Evolutionary conservation across 2,113 vertebrate species (phyloP).

Genomic region (Phylloscopus trochilus): DNA sequence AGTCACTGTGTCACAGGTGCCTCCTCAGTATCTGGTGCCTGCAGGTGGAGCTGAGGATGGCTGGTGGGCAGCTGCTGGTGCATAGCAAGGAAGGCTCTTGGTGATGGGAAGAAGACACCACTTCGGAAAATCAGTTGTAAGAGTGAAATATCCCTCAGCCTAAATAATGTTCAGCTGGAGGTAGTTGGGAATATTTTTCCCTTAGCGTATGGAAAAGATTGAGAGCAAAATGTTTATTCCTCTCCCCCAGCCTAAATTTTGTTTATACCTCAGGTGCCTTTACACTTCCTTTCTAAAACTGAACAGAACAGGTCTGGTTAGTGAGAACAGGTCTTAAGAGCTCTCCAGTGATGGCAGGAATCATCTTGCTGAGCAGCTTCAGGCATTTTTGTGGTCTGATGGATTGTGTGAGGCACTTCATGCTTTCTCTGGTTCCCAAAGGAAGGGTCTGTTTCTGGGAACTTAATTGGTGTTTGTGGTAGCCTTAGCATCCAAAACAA

Average conservation of each 20-base stretch:
- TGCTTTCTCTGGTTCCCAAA: not conserved
- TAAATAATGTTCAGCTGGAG: not conserved
- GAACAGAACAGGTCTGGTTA: not conserved
- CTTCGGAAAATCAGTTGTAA: not conserved
- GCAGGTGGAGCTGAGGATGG: not conserved
- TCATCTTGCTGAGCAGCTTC: not conserved
- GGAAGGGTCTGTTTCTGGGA: not conserved
- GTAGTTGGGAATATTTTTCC: not conserved
- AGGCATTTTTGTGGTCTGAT: not conserved
- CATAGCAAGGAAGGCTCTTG: not conserved
- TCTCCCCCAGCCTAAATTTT: not conserved
- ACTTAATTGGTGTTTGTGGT: slow-evolving; percentile 27
- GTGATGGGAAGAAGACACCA: not conserved
- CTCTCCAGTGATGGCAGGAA: not conserved
- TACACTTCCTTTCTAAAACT: not conserved
- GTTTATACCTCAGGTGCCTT: not conserved
- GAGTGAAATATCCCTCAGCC: not conserved
- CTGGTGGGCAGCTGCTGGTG: not conserved
- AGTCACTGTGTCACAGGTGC: not conserved
- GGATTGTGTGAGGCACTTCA: not conserved
- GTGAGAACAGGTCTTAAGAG: not conserved
- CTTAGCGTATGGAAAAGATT: not conserved
- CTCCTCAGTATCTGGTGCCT: not conserved
- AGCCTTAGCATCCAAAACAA: not conserved
- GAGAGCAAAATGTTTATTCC: not conserved